Evolutionary conservation across 1,140 invertebrate species (phyloP), one percentile per base, ranked within the genome.

Genomic region (Drosophila mojavensis): DNA sequence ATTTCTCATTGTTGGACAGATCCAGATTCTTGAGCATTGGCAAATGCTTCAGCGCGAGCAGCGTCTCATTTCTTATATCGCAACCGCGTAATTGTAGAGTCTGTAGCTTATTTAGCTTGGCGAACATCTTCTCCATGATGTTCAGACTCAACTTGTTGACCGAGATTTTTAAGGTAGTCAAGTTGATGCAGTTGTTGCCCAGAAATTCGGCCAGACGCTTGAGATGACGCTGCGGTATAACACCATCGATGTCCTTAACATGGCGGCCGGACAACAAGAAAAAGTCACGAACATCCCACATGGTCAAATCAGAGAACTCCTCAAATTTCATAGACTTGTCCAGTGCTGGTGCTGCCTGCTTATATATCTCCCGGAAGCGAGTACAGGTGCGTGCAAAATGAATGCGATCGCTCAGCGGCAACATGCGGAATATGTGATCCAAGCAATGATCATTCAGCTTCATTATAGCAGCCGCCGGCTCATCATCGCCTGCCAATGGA

Each of bases 251-350:
- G 0, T 41, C 3, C 20, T 70, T 39, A 0, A 91, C 63, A 59
- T 78, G 28, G 0, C 6, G 0, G 1, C 89, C 88, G 0, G 83
- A 83, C 3, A 89, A 39, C 0, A 11, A 9, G 26, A 91, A 85
- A 26, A 91, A 91, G 15, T 85, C 75, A 2, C 68, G 79, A 9
- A 82, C 48, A 30, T 91, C 78, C 83, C 88, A 91, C 3, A 79
- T 43, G 0, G 88, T 88, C 69, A 91, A 45, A 0, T 9, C 4
- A 0, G 48, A 28, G 1, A 91, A 72, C 0, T 61, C 6, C 0
- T 6, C 2, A 5, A 73, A 50, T 9, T 76, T 33, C 0, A 82
- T 1, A 0, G 2, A 20, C 33, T 53, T 86, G 36, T 86, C 66
- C 5, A 79, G 9, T 0, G 20, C 36, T 9, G 63, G 53, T 0